Base-by-base conservation (phyloP, 1,140 invertebrate genomes). In the Bombus polaris region DNA sequence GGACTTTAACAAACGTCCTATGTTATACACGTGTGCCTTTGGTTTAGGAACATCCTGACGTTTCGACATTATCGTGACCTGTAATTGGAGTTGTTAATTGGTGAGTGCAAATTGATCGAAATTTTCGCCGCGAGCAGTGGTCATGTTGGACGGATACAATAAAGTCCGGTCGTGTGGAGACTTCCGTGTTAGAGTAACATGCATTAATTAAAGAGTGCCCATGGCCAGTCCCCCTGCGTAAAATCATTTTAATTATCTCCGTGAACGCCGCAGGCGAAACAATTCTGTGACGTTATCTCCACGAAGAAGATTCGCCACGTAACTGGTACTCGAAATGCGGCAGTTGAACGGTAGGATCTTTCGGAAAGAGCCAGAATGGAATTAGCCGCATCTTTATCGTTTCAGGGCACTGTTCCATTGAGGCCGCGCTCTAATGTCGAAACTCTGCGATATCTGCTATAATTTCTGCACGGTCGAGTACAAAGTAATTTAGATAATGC, bases 401-500 rank as follows among this genome's bases (percentile, higher is more conserved):
- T 66, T 28, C 57, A 35, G 57, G 18, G 4, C 0, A 35, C 22
- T 59, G 80, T 81, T 59, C 37, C 44, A 81, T 85, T 53, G 83
- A 39, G 28, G 2, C 22, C 1, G 12, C 12, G 4, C 32, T 32
- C 28, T 75, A 85, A 81, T 32, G 70, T 35, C 78, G 59, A 32
- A 85, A 74, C 71, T 70, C 57, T 15, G 44, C 22, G 78, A 71
- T 65, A 84, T 86, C 84, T 59, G 85, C 42, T 22, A 59, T 74
- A 81, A 85, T 85, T 85, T 74, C 79, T 81, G 22, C 68, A 22
- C 57, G 25, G 57, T 12, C 42, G 79, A 59, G 76, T 77, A 88
- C 85, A 81, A 88, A 85, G 86, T 88, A 88, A 89, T 88, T 88
- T 86, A 85, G 88, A 83, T 89, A 88, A 88, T 88, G 86, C 77